Base-by-base conservation (phyloP, 2,888 invertebrate genomes). In the Amblyjoppa proteus region DNA sequence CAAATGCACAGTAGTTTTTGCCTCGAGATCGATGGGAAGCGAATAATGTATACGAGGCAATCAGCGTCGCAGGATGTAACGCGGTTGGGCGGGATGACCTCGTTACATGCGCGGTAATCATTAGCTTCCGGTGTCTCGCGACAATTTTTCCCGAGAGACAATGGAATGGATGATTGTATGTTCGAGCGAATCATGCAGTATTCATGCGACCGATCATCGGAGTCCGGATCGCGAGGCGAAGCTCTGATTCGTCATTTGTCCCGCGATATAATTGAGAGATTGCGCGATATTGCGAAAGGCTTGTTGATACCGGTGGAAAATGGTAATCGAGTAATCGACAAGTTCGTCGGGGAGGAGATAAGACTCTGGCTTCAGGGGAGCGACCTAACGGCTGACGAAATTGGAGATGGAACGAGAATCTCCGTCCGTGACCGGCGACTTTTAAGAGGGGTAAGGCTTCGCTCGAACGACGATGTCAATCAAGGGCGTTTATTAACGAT, bases 281-380 rank as follows among this genome's bases (percentile, higher is more conserved):
- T 56, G 28, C 16, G 61, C 61, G 34, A 31, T 31, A 81, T 64
- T 56, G 64, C 64, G 28, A 69, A 31, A n/a, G 49, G 51, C 34
- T 7, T 11, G 77, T 68, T 53, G 38, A 85, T 81, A 38, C 34
- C 20, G 13, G 20, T 58, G 75, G 56, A 81, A 85, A 71, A 74
- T 74, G n/a, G 0, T 16, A 16, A 31, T 64, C 64, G 64, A 78
- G 31, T 75, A 78, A 61, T 85, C 34, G 49, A 53, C 34, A 49
- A 61, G 41, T 70, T 28, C 78, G 31, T 41, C 64, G 68, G 41
- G 9, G 34, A 11, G 28, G 34, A 78, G 68, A 11, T 68, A 74
- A 73, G 61, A 68, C n/a, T 31, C 58, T 0, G 41, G 28, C 3
- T 34, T 64, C 16, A 0, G 34, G 1, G 16, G n/a, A 16, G 13